Percentiles rank a stretch among this genome's conserved stretches.
These are phyloP conservation scores for Electrophaes corylata DNA, from an alignment of 2,888 invertebrate genomes.

Conservation along the genomic window DNA sequence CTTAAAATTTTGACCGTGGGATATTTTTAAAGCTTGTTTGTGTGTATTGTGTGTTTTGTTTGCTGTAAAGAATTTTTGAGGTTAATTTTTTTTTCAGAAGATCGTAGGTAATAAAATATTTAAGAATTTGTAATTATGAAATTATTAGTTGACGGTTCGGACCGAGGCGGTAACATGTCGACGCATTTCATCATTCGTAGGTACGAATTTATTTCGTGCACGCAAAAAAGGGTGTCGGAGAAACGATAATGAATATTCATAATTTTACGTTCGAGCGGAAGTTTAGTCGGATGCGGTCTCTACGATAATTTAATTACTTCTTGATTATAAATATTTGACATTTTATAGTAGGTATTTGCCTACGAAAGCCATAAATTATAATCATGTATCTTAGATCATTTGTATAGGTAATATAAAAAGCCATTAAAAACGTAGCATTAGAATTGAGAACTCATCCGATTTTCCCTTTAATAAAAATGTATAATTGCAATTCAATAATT, in stretches of 20 bases:
- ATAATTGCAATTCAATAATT: background rate
- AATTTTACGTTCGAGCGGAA: slow-evolving; percentile 36
- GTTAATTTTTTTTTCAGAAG: slow-evolving; percentile 36
- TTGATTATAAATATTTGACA: background rate
- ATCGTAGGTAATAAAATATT: background rate
- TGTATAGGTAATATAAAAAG: no score
- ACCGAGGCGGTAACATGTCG: slow-evolving; percentile 51
- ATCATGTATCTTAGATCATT: no score
- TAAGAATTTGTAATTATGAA: background rate
- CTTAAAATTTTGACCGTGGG: slow-evolving; percentile 35
- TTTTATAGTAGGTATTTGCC: background rate
- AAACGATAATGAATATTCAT: slow-evolving; percentile 41
- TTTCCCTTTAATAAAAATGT: no score
- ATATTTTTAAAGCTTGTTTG: slow-evolving; percentile 55
- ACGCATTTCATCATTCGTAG: slow-evolving; percentile 40
- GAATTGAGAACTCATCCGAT: background rate
- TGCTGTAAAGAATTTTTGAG: slow-evolving; percentile 50
- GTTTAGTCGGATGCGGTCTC: slow-evolving; percentile 35
- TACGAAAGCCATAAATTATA: no score
- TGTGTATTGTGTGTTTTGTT: slow-evolving; percentile 52
- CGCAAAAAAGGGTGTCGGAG: slow-evolving; percentile 48
- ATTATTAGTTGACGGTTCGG: slow-evolving; percentile 31
- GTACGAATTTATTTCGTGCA: slow-evolving; percentile 44
- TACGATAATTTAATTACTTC: slow-evolving; percentile 25
- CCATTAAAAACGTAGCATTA: background rate